These are phyloP conservation scores for Hypomecis punctinalis DNA, from an alignment of 2,888 invertebrate genomes.

Conservation along the genomic window DNA sequence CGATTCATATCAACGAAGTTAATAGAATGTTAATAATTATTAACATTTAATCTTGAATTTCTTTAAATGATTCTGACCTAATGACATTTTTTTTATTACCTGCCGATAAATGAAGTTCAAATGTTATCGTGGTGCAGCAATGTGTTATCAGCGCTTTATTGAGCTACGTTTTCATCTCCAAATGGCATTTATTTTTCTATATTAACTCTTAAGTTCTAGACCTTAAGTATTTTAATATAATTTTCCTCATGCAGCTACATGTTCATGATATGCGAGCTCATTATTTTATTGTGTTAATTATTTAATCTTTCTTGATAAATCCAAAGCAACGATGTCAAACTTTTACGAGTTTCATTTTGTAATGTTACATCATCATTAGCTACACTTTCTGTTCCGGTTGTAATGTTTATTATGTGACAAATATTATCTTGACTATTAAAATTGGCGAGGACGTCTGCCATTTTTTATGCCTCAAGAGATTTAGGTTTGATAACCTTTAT, in stretches of 20 bases:
- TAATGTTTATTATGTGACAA: conserved; percentile 9
- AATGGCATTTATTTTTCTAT: conserved; percentile 71
- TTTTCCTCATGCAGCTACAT: conserved; percentile 33
- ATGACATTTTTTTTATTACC: conserved; percentile 58
- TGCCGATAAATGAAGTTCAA: conserved; percentile 56
- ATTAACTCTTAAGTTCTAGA: conserved; percentile 56
- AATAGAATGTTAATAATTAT: conserved; percentile 56
- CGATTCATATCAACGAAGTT: conserved; percentile 46
- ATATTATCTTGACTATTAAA: conserved; percentile 3
- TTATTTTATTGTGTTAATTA: conserved; percentile 29
- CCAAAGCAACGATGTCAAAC: conserved; percentile 23
- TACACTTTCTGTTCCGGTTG: conserved; percentile 10
- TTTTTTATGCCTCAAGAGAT: neutral
- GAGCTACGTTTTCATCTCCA: conserved; percentile 48
- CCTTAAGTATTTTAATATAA: conserved; percentile 46
- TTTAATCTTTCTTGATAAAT: conserved; percentile 31
- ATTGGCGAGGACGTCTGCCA: neutral
- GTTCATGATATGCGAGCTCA: conserved; percentile 33
- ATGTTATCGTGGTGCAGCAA: conserved; percentile 61
- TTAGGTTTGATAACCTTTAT: conserved; percentile 4
- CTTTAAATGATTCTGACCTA: conserved; percentile 55
- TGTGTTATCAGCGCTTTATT: conserved; percentile 53
- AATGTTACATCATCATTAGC: conserved; percentile 15
- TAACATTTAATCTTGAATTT: conserved; percentile 59
- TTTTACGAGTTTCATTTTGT: conserved; percentile 16